Percentiles rank a stretch among this genome's conserved stretches.
These are phyloP conservation scores for Galerucella nymphaeae DNA, from an alignment of 2,888 invertebrate species.

Conservation along the genomic window DNA sequence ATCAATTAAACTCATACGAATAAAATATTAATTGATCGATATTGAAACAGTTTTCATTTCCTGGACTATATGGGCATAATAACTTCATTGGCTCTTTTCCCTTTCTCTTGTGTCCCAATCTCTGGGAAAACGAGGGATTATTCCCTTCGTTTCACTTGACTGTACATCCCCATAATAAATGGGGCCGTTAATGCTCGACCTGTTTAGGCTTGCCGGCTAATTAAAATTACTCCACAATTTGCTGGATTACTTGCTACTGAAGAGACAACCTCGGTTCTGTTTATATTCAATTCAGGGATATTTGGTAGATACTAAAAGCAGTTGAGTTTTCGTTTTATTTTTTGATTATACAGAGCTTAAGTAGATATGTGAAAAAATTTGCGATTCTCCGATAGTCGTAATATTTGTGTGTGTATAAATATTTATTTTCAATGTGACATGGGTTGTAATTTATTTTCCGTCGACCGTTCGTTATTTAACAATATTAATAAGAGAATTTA, in stretches of 20 bases:
- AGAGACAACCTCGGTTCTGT: slow-evolving; percentile 16
- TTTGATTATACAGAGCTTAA: slow-evolving; percentile 1
- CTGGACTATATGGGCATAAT: slow-evolving; percentile 8
- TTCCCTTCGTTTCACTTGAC: slow-evolving; percentile 36
- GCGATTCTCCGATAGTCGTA: neutral
- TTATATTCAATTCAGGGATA: slow-evolving; percentile 12
- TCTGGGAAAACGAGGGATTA: slow-evolving; percentile 54
- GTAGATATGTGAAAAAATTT: neutral
- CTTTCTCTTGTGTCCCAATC: slow-evolving; percentile 48
- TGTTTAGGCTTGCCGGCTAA: slow-evolving; percentile 39
- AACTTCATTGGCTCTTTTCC: slow-evolving; percentile 21
- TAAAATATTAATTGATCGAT: no score
- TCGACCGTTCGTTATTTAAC: no score
- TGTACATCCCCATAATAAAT: slow-evolving; percentile 39
- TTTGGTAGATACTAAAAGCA: slow-evolving; percentile 8
- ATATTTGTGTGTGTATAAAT: neutral
- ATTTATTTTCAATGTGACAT: no score
- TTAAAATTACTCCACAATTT: slow-evolving; percentile 44
- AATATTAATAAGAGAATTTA: no score
- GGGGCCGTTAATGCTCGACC: slow-evolving; percentile 44
- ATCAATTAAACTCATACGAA: no score
- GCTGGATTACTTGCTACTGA: slow-evolving; percentile 27
- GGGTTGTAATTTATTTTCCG: no score
- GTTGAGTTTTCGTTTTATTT: slow-evolving; percentile 1
- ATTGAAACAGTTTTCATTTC: neutral